phyloP scores from a whole-genome alignment of 2,888 invertebrate species.

The Escarpia spicata region DNA sequence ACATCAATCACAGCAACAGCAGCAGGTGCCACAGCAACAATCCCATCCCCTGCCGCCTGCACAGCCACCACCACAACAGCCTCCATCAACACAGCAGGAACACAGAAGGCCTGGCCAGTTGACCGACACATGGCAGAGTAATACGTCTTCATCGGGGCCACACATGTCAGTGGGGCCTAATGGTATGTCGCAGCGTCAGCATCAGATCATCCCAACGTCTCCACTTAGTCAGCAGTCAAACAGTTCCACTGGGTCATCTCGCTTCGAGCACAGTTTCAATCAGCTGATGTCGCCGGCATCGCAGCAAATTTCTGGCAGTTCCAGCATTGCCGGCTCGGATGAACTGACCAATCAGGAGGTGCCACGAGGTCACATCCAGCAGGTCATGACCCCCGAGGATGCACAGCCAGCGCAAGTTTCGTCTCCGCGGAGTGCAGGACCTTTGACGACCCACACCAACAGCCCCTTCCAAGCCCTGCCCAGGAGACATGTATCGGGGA shows the following conservation, averaged over 20 bases:
- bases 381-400: conserved; percentile 28
- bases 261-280: background rate
- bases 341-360: background rate
- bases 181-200: too few relatives aligned
- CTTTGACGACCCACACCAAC: background rate
- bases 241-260: background rate
- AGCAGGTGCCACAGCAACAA: conserved; percentile 45
- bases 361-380: background rate
- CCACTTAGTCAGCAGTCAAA: background rate
- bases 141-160: background rate
- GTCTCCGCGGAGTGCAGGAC: background rate
- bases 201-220: background rate
- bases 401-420: conserved; percentile 28
- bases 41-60: background rate
- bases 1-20: background rate
- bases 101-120: background rate
- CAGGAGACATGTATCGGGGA: background rate
- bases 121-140: background rate
- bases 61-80: background rate
- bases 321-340: background rate
- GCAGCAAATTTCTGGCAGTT: background rate
- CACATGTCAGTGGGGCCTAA: background rate
- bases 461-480: background rate
- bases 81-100: background rate
- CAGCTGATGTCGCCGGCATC: background rate